A percentile compares a stretch with the other conserved stretches of the same genome.
phyloP scores from a whole-genome alignment of 2,888 invertebrate species.

The Timema cristinae region DNA sequence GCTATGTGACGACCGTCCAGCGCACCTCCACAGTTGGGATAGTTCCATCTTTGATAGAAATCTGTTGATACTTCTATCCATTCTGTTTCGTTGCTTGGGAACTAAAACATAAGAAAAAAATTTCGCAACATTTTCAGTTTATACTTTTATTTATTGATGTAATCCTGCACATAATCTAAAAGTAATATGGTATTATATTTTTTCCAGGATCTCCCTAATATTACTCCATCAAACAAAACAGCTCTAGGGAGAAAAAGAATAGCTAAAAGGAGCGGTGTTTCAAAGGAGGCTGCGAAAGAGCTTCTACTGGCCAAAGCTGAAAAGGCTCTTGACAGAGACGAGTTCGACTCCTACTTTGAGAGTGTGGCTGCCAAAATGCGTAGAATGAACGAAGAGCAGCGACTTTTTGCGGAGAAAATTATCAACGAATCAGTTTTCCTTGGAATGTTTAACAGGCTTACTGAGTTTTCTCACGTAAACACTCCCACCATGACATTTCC shows the following conservation, averaged over 20 bases:
- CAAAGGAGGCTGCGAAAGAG: background rate
- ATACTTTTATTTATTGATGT: no score
- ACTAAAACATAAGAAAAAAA: no score
- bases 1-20: no score
- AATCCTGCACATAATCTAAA: no score
- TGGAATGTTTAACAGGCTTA: background rate
- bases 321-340: background rate
- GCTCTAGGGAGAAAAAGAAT: background rate
- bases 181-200: background rate
- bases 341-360: background rate
- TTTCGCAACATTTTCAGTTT: no score
- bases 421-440: background rate
- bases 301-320: background rate
- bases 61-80: no score
- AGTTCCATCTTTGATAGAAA: no score
- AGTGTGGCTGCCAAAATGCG: constrained; percentile 3
- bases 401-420: background rate
- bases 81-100: no score
- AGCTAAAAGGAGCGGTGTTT: background rate
- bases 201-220: no score
- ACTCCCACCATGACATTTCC: background rate
- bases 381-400: background rate
- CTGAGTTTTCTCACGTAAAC: background rate
- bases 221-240: background rate
- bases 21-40: no score